Evolutionary conservation across 2,113 vertebrate species (phyloP).

Genomic region (Trematomus loennbergii): DNA sequence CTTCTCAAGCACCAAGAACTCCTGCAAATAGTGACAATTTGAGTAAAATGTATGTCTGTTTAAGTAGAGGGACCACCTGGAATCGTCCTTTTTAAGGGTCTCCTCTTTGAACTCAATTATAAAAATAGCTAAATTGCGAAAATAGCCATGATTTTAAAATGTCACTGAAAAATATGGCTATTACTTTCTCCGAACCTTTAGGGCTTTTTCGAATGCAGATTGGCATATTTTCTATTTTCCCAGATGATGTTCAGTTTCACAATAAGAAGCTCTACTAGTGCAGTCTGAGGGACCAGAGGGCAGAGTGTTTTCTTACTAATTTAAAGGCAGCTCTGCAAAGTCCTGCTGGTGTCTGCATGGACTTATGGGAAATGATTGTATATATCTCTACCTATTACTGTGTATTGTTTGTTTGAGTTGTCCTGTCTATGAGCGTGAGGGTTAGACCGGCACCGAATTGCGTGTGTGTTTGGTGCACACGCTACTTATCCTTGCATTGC

Average conservation of each 20-base stretch:
- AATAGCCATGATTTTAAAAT: conserved; percentile 4
- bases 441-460: conserved; percentile 33
- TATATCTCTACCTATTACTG: conserved; percentile 15
- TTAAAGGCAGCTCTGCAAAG: conserved; percentile 20
- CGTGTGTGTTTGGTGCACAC: neutral
- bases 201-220: neutral
- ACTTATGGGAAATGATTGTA: conserved; percentile 41
- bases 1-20: neutral
- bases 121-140: conserved; percentile 15
- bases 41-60: neutral
- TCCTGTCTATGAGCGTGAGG: neutral
- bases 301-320: conserved; percentile 2
- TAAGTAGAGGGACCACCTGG: neutral
- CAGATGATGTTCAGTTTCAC: neutral
- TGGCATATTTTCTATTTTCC: conserved; percentile 1
- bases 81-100: neutral
- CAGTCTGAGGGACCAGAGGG: neutral
- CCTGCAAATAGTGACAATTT: neutral
- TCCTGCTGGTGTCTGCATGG: conserved; percentile 17
- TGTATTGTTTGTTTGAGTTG: conserved; percentile 25
- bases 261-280: neutral
- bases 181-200: neutral
- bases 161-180: neutral
- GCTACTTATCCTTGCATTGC: conserved; percentile 56
- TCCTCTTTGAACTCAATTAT: conserved; percentile 1